These are phyloP conservation scores for Dunckerocampus dactyliophorus DNA, from an alignment of 2,113 vertebrate genomes.

Conservation along the genomic window DNA sequence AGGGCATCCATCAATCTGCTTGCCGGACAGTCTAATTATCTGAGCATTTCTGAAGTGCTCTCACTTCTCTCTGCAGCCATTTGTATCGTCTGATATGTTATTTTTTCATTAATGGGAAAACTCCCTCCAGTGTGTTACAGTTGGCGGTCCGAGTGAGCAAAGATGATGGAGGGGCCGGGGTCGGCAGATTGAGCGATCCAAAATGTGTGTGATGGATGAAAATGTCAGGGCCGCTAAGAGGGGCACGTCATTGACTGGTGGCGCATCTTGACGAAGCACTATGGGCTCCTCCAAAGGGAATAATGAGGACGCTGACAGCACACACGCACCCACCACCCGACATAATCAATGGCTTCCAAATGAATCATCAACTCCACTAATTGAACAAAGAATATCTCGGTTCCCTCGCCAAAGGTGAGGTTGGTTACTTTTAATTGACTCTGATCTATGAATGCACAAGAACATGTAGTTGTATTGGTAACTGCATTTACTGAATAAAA, in stretches of 20 bases:
- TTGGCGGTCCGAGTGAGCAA: slow-evolving; percentile 59
- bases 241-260: slow-evolving; percentile 67
- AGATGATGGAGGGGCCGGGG: slow-evolving; percentile 66
- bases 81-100: slow-evolving; percentile 77
- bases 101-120: slow-evolving; percentile 80
- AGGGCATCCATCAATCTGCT: slow-evolving; percentile 93
- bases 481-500: no score
- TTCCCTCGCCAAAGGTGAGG: neutral
- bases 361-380: slow-evolving; percentile 64
- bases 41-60: slow-evolving; percentile 95
- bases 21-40: slow-evolving; percentile 87
- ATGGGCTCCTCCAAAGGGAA: slow-evolving; percentile 59
- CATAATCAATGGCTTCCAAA: slow-evolving; percentile 66
- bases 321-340: slow-evolving; percentile 12
- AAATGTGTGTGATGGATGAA: slow-evolving; percentile 77
- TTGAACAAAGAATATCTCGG: slow-evolving; percentile 56
- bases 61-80: slow-evolving; percentile 74
- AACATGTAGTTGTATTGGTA: no score
- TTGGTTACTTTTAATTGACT: no score
- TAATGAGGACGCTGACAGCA: slow-evolving; percentile 67
- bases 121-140: slow-evolving; percentile 71
- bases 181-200: slow-evolving; percentile 72
- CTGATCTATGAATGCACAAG: no score
- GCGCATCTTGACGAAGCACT: slow-evolving; percentile 62
- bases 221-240: slow-evolving; percentile 71